Evolutionary conservation across 35 echinoderm and acorn worm genomes (phyloP).

Genomic region (Strongylocentrotus purpuratus): DNA sequence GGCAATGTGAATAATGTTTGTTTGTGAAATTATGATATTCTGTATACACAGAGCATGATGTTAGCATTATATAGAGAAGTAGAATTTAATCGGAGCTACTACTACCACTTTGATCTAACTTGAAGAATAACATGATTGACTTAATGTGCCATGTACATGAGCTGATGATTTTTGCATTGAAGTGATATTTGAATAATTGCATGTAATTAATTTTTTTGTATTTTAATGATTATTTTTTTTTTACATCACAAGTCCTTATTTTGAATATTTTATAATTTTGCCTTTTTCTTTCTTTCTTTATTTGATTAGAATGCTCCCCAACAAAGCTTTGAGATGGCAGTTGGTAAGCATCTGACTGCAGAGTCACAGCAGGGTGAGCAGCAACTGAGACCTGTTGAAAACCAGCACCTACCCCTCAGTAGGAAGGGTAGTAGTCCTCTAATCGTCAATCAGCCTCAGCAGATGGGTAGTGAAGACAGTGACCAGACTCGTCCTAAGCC

Average conservation of each 20-base stretch:
- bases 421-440: slow-evolving; percentile 36
- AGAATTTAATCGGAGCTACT: background rate
- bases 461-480: background rate
- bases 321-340: slow-evolving; percentile 39
- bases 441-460: background rate
- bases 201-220: background rate
- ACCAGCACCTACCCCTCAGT: slow-evolving; percentile 32
- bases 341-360: background rate
- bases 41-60: background rate
- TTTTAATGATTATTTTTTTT: background rate
- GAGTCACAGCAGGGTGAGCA: background rate
- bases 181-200: background rate
- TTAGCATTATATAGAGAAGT: background rate
- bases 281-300: background rate
- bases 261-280: background rate
- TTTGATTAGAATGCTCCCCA: slow-evolving; percentile 29
- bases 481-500: slow-evolving; percentile 7
- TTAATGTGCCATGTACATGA: background rate
- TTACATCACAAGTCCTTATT: background rate
- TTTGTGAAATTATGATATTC: background rate
- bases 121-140: background rate
- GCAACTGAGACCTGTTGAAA: slow-evolving; percentile 13
- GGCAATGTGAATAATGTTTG: background rate
- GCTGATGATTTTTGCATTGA: background rate
- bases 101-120: background rate